Evolutionary conservation across 2,888 invertebrate genomes (phyloP).

Genomic region (Synanthedon formicaeformis): DNA sequence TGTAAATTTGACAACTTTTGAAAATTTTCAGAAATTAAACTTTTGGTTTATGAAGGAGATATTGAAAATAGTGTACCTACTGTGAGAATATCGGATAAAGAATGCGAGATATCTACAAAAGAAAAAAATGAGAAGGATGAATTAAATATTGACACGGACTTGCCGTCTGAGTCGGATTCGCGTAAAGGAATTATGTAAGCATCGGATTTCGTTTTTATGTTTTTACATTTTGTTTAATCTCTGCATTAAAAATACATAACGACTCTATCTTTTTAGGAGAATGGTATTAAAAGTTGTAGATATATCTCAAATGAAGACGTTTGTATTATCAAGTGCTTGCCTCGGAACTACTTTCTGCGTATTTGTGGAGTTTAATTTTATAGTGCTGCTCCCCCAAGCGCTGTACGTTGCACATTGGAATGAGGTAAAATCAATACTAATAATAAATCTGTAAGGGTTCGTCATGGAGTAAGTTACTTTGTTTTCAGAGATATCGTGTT

Average conservation of each 20-base stretch:
- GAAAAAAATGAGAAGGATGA: background rate
- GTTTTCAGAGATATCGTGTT: too few relatives aligned
- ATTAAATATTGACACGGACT: background rate
- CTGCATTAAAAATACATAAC: too few relatives aligned
- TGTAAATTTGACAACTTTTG: background rate
- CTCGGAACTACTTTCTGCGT: constrained; percentile 65
- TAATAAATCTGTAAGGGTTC: too few relatives aligned
- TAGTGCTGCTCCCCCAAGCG: constrained; percentile 68
- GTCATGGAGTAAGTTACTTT: too few relatives aligned
- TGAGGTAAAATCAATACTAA: constrained; percentile 37
- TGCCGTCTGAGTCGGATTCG: background rate
- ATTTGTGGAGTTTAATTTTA: constrained; percentile 67
- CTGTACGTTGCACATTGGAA: constrained; percentile 61
- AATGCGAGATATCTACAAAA: background rate
- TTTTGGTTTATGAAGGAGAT: constrained; percentile 16
- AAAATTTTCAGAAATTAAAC: constrained; percentile 22
- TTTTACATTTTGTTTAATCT: too few relatives aligned
- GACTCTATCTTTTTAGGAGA: constrained; percentile 15
- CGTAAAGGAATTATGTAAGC: background rate
- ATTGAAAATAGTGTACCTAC: background rate
- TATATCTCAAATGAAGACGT: constrained; percentile 63
- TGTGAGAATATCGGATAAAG: background rate
- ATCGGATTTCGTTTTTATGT: background rate
- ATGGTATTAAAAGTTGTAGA: constrained; percentile 49
- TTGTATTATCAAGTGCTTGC: constrained; percentile 69